Evolutionary conservation across 1,140 invertebrate genomes (phyloP).

Genomic region (Trachymyrmex cornetzi): DNA sequence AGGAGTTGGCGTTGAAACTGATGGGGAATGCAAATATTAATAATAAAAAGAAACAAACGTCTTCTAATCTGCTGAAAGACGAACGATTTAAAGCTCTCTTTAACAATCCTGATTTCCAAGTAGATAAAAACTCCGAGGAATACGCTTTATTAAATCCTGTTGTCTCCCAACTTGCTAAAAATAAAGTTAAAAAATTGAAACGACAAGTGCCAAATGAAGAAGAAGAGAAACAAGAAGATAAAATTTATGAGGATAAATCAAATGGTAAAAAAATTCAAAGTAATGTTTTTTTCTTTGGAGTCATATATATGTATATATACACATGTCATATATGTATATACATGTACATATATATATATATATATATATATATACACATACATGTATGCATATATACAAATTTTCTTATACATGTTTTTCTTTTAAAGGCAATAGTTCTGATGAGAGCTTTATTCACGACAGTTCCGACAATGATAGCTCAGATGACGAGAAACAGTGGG

Average conservation of each 20-base stretch:
- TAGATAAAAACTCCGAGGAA: slow-evolving; percentile 95
- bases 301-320: not conserved
- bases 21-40: slow-evolving; percentile 88
- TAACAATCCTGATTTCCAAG: slow-evolving; percentile 97
- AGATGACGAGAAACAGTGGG: slow-evolving; percentile 93
- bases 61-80: slow-evolving; percentile 92
- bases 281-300: slow-evolving; percentile 24
- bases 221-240: slow-evolving; percentile 80
- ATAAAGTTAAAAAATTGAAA: slow-evolving; percentile 88
- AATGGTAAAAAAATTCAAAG: slow-evolving; percentile 54
- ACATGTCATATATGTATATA: not conserved
- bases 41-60: slow-evolving; percentile 89
- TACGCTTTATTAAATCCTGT: slow-evolving; percentile 96
- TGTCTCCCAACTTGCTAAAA: slow-evolving; percentile 92
- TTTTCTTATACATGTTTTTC: slow-evolving; percentile 53
- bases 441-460: slow-evolving; percentile 78
- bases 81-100: slow-evolving; percentile 96
- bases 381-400: not conserved
- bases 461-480: slow-evolving; percentile 82
- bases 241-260: slow-evolving; percentile 65
- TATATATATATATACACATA: not conserved
- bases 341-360: not conserved
- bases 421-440: slow-evolving; percentile 70
- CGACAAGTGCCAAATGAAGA: slow-evolving; percentile 80
- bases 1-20: slow-evolving; percentile 94